Evolutionary conservation across 2,797 vertebrate genomes (phyloP).

Genomic region (Lepus townsendii): DNA sequence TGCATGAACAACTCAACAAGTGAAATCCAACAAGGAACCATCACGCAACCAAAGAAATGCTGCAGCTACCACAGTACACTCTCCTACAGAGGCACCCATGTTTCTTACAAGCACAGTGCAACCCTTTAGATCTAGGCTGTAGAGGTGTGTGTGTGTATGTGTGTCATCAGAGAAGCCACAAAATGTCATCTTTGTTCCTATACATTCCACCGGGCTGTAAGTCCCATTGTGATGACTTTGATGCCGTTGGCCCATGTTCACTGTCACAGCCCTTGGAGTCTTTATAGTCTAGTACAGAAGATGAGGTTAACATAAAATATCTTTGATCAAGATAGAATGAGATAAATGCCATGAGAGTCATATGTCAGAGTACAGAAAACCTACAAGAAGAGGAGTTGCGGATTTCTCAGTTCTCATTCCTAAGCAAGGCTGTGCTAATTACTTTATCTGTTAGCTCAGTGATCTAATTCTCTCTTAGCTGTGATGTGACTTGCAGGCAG

Average conservation of each 20-base stretch:
- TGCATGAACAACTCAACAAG: background rate
- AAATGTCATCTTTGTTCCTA: background rate
- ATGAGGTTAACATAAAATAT: background rate
- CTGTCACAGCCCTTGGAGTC: background rate
- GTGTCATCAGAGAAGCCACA: background rate
- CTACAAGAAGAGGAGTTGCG: no score
- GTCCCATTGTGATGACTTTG: background rate
- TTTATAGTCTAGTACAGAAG: background rate
- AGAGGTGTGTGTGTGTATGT: no score
- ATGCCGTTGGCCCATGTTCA: background rate
- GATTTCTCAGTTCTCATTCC: background rate
- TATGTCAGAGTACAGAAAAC: background rate
- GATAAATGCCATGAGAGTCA: background rate
- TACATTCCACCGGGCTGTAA: background rate
- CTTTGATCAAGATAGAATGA: background rate
- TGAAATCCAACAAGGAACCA: background rate
- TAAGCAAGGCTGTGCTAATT: no score
- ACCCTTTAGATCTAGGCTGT: background rate
- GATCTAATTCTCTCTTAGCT: background rate
- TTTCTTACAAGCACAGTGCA: background rate
- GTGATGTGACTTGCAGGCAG: background rate
- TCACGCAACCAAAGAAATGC: background rate
- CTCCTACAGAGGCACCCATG: background rate
- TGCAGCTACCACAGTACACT: accelerated
- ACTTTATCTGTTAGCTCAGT: background rate